These are phyloP conservation scores for Apaloderma vittatum DNA, from an alignment of 2,113 vertebrate genomes.

Conservation along the genomic window DNA sequence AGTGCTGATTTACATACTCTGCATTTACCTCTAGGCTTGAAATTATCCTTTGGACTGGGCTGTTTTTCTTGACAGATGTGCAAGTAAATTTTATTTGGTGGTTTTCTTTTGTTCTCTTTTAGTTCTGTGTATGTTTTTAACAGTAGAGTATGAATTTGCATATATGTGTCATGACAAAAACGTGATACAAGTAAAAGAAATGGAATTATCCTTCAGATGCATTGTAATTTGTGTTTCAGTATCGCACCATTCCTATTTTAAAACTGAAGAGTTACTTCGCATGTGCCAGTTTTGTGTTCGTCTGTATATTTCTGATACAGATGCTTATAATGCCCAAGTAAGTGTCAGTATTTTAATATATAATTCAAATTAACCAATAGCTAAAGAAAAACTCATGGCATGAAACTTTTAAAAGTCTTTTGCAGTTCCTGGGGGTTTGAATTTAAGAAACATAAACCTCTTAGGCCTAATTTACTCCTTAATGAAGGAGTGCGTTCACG, in stretches of 20 bases:
- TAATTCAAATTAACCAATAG: not conserved
- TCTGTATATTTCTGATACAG: slow-evolving; percentile 92
- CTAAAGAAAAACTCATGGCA: not conserved
- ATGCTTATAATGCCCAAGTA: slow-evolving; percentile 87
- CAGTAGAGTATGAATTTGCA: not conserved
- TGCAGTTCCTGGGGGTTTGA: not conserved
- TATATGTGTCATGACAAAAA: not conserved
- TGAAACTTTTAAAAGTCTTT: not conserved
- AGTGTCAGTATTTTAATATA: slow-evolving; percentile 26
- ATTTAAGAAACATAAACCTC: not conserved
- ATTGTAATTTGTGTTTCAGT: slow-evolving; percentile 77
- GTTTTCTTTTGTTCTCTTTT: not conserved
- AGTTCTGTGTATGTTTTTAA: not conserved
- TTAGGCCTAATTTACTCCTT: not conserved
- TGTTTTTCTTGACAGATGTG: not conserved
- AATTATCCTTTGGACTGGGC: not conserved
- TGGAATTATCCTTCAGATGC: not conserved
- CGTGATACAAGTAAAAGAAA: not conserved
- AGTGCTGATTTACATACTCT: not conserved
- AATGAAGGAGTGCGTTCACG: not conserved
- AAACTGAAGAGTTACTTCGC: slow-evolving; percentile 89
- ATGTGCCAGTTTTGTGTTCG: slow-evolving; percentile 89
- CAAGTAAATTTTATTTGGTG: not conserved
- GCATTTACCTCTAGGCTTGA: not conserved
- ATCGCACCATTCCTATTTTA: slow-evolving; percentile 89